Percentiles rank a stretch among this genome's conserved stretches.
Conservation (phyloP, 2,888 invertebrate genomes). For the Zeuzera pyrina region DNA sequence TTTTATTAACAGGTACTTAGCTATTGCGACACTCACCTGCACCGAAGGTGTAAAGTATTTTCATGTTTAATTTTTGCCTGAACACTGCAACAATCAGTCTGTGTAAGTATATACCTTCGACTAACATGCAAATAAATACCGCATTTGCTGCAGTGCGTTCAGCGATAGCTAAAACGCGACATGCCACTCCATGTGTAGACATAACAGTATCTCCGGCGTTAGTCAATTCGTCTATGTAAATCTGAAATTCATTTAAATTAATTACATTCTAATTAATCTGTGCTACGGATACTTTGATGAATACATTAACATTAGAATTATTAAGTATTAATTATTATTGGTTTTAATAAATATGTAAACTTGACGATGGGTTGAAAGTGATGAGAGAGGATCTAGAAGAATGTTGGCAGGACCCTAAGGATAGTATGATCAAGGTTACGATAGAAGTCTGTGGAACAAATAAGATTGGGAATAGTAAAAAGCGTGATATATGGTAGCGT, state of each 20-base stretch:
- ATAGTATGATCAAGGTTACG: too few relatives aligned
- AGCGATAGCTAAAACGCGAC: slow-evolving; percentile 68
- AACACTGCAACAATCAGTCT: slow-evolving; percentile 78
- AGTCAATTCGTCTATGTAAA: slow-evolving; percentile 71
- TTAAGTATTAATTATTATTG: too few relatives aligned
- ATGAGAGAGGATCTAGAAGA: too few relatives aligned
- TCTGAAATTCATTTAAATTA: slow-evolving; percentile 26
- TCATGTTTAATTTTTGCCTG: slow-evolving; percentile 65
- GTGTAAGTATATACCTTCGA: slow-evolving; percentile 78
- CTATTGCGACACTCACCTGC: slow-evolving; percentile 56
- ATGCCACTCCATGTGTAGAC: slow-evolving; percentile 61
- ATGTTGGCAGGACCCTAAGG: too few relatives aligned
- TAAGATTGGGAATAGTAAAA: too few relatives aligned
- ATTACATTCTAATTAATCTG: background rate
- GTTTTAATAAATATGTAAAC: too few relatives aligned
- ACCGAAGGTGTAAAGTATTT: slow-evolving; percentile 53
- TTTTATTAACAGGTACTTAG: too few relatives aligned
- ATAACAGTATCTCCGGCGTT: slow-evolving; percentile 57
- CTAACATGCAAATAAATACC: slow-evolving; percentile 80
- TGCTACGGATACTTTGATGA: background rate
- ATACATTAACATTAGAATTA: too few relatives aligned
- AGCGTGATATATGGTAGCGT: too few relatives aligned
- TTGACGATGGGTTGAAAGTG: too few relatives aligned
- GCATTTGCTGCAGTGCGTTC: slow-evolving; percentile 70
- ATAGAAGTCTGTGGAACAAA: too few relatives aligned